Conservation (phyloP, 1,140 invertebrate genomes). For the Polypedilum vanderplanki region DNA sequence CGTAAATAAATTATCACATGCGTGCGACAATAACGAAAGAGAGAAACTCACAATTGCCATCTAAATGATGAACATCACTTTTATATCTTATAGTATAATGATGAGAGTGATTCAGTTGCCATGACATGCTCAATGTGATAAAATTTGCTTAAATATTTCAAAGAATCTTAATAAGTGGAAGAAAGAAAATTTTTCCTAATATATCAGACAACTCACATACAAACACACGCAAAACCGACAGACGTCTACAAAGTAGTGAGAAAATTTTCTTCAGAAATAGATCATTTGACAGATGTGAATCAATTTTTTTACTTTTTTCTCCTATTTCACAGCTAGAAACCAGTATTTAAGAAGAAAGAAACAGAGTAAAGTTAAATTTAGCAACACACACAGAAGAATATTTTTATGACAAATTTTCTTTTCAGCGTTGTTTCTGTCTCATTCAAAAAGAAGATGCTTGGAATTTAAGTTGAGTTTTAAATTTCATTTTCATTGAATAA, state of each 20-base stretch:
- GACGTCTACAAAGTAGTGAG: background rate
- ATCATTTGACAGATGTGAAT: slow-evolving; percentile 18
- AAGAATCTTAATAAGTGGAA: no score
- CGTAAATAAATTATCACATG: slow-evolving; percentile 19
- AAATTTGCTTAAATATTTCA: no score
- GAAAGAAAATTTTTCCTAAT: no score
- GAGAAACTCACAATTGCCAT: no score
- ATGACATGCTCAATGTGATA: no score
- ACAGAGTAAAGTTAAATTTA: background rate
- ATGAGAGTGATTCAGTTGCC: no score
- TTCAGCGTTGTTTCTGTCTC: background rate
- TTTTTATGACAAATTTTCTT: slow-evolving; percentile 8
- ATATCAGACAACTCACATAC: no score
- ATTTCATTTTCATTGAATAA: background rate
- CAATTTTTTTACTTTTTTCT: background rate
- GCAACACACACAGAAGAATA: background rate
- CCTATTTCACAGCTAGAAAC: background rate
- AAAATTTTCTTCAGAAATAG: slow-evolving; percentile 13
- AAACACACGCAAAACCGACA: no score
- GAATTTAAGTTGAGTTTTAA: background rate
- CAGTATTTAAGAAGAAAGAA: background rate
- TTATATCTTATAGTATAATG: no score
- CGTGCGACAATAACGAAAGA: background rate
- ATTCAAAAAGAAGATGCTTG: background rate
- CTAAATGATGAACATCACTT: no score